Percentiles rank a stretch among this genome's conserved stretches.
Evolutionary conservation across 2,888 invertebrate species (phyloP).

Genomic region (Athrips mouffetella): DNA sequence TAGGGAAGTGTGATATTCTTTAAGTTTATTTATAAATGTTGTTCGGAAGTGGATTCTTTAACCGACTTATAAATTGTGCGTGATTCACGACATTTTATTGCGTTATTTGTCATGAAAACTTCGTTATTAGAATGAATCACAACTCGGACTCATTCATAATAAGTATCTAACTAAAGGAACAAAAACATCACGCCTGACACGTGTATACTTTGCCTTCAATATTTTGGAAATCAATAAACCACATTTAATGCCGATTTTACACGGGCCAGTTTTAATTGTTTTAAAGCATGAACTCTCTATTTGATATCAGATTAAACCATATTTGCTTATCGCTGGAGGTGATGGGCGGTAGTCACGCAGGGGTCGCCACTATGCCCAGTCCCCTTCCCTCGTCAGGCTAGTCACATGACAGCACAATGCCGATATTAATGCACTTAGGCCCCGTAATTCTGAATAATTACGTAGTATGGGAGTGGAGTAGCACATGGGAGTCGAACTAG

Average conservation of each 20-base stretch:
- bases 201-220: neutral
- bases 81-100: constrained; percentile 2
- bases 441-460: constrained; percentile 64
- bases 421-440: constrained; percentile 47
- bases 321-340: constrained; percentile 12
- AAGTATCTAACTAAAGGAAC: neutral
- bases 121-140: constrained; percentile 1
- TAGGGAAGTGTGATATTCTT: neutral
- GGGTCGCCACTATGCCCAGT: neutral
- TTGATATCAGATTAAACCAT: constrained; percentile 8
- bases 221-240: neutral
- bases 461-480: constrained; percentile 20
- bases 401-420: constrained; percentile 25
- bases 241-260: no score
- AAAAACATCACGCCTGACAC: neutral
- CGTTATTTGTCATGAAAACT: neutral
- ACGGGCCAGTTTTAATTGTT: constrained; percentile 6
- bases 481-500: constrained; percentile 44
- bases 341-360: constrained; percentile 9
- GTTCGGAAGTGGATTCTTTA: constrained; percentile 7
- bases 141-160: neutral
- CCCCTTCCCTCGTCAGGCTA: constrained; percentile 11
- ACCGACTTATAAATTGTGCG: neutral
- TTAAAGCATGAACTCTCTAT: constrained; percentile 6
- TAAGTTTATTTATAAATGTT: neutral